Conservation (phyloP, 1,140 invertebrate species). For the Heliothis virescens region DNA sequence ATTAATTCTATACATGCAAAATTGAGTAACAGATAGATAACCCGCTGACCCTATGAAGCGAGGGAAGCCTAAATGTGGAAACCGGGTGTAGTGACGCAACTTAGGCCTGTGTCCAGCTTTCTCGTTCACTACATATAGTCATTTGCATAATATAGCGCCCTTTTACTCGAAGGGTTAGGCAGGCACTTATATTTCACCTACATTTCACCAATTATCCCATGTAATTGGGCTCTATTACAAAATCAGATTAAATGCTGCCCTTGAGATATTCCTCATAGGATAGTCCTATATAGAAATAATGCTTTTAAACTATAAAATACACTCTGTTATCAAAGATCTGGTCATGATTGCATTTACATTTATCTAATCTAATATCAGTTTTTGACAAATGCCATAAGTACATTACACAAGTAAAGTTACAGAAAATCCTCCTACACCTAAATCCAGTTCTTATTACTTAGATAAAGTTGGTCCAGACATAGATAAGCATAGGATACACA, state of each 20-base stretch:
- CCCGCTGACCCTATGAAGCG: neutral
- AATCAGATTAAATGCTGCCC: too few relatives aligned
- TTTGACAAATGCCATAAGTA: constrained; percentile 7
- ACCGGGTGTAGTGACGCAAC: neutral
- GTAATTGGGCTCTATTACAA: too few relatives aligned
- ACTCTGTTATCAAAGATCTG: neutral
- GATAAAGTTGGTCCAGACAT: constrained; percentile 36
- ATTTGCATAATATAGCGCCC: neutral
- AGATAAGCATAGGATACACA: constrained; percentile 43
- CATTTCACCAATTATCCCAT: too few relatives aligned
- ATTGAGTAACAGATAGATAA: neutral
- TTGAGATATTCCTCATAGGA: too few relatives aligned
- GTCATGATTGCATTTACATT: too few relatives aligned
- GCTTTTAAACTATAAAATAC: neutral
- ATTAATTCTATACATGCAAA: neutral
- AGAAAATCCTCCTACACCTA: constrained; percentile 21
- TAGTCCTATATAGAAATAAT: too few relatives aligned
- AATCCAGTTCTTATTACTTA: constrained; percentile 28
- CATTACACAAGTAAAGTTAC: neutral
- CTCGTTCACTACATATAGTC: neutral
- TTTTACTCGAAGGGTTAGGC: too few relatives aligned
- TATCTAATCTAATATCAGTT: neutral
- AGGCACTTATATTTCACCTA: too few relatives aligned
- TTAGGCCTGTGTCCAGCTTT: neutral
- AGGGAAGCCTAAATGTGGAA: neutral